Evolutionary conservation across 2,797 vertebrate genomes (phyloP), one percentile per base, ranked within the genome.

Genomic region (Myotis planiceps): DNA sequence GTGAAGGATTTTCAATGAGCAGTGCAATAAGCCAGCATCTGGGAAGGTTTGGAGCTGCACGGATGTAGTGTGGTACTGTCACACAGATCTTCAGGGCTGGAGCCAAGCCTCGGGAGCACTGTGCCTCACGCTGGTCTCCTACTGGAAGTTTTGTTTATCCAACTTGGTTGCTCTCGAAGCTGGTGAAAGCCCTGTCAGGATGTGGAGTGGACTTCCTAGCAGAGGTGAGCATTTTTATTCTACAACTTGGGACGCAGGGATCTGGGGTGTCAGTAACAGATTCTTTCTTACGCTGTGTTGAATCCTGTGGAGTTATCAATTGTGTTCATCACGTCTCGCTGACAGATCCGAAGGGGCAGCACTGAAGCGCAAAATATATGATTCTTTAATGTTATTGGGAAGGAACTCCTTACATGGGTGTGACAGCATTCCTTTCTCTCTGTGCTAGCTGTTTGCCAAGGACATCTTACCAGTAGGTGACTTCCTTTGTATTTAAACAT

Each of bases 131-230:
- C 96, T 97, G 97, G 98, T 97, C 97, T 97, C 97, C 97, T 95
- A 92, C 96, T 98, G 98, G 98, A 99, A 99, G 98, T 99, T 99
- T 98, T 98, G 97, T 98, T 97, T 98, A 97, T 97, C 96, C 97
- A 98, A 98, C 98, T 98, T 98, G 98, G 93, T 98, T 98, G 95
- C 95, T 98, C 51, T 97, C 91, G 95, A 96, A 98, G 97, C 98
- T 98, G 97, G 91, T 94, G 96, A 94, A 96, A 97, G 37, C 96
- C 83, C 97, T 98, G 97, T 95, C 97, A 97, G 98, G 97, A 99
- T 99, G 99, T 99, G 99, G 99, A 99, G 97, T 97, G 98, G 99
- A 98, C 98, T 99, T 98, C 98, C 98, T 92, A 98, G 98, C 95
- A 99, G 98, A 99, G 99, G 99, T 99, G 98, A 99, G 99, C 98